Base-by-base conservation (phyloP, 2,113 vertebrate genomes). In the Amphiprion ocellaris region DNA sequence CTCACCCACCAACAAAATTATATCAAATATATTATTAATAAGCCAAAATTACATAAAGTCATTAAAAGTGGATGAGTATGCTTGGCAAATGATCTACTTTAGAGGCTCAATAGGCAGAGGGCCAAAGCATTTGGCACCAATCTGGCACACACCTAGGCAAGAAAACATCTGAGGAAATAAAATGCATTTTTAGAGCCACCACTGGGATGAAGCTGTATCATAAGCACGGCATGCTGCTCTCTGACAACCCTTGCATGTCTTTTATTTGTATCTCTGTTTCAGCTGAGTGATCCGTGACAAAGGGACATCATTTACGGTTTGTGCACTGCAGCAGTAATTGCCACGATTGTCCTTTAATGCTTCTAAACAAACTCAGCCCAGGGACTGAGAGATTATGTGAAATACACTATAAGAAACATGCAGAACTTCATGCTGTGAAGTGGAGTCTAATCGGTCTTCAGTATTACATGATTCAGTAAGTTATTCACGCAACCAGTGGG, bases 31-130 rank as follows among this genome's bases (percentile, higher is more conserved):
- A 90, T 93, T 90, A 94, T 94, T 92, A 90, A 92, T 93, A 83
- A 92, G 74, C 52, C 70, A 55, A 86, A 92, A 93, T 92, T 93
- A 94, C 79, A 92, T 90, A 87, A 90, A 90, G 88, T 93, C 89
- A 94, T 94, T 94, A 92, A 94, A 94, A 90, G 83, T 88, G 73
- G 79, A 94, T 92, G 91, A 90, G 87, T 56, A 77, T 47, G 78
- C 85, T 90, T 88, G 87, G 88, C 82, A 90, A 88, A 81, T 19
- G 12, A 79, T 87, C 71, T 74, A 81, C 67, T 81, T 87, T 73
- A 73, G 87, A 77, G 68, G 77, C 71, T 78, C 63, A 26, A 76
- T 47, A 72, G 85, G 88, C 87, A 81, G 65, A 64, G 69, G 72
- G 86, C 86, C 87, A 91, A 79, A 46, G 71, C 59, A 55, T 82